Percentiles rank a stretch among this genome's conserved stretches.
These are phyloP conservation scores for Scaptomyza montana DNA, from an alignment of 1,140 invertebrate species.

Conservation along the genomic window DNA sequence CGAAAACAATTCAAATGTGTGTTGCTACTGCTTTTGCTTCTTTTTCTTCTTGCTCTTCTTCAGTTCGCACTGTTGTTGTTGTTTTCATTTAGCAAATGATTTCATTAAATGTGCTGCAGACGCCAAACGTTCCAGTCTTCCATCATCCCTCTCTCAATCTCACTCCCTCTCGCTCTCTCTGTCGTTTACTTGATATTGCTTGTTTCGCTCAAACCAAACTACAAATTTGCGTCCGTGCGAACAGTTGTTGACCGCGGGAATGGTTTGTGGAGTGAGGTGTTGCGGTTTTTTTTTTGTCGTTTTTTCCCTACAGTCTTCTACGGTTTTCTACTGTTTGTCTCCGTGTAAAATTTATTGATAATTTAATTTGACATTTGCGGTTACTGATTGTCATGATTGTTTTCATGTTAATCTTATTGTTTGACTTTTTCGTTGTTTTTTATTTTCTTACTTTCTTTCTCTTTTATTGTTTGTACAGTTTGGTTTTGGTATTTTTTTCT, in stretches of 20 bases:
- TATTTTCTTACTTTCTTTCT: constrained; percentile 23
- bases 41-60: neutral
- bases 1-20: constrained; percentile 45
- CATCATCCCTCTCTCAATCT: too few relatives aligned
- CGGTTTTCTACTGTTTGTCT: constrained; percentile 25
- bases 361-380: constrained; percentile 83
- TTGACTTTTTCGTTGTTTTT: constrained; percentile 41
- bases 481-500: constrained; percentile 25
- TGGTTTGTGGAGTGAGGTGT: neutral
- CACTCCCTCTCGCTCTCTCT: too few relatives aligned
- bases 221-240: constrained; percentile 69
- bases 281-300: neutral
- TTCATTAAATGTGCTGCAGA: constrained; percentile 74
- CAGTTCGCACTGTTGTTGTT: constrained; percentile 34
- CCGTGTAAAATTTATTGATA: constrained; percentile 80
- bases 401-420: constrained; percentile 82
- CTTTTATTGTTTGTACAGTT: constrained; percentile 18
- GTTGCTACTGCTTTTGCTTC: constrained; percentile 35
- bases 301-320: neutral
- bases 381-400: constrained; percentile 82
- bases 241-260: neutral
- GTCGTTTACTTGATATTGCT: constrained; percentile 73
- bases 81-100: constrained; percentile 80
- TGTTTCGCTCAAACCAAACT: constrained; percentile 35
- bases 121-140: constrained; percentile 22